Conservation (phyloP, 2,113 vertebrate genomes). For the Myrmecophaga tridactyla region DNA sequence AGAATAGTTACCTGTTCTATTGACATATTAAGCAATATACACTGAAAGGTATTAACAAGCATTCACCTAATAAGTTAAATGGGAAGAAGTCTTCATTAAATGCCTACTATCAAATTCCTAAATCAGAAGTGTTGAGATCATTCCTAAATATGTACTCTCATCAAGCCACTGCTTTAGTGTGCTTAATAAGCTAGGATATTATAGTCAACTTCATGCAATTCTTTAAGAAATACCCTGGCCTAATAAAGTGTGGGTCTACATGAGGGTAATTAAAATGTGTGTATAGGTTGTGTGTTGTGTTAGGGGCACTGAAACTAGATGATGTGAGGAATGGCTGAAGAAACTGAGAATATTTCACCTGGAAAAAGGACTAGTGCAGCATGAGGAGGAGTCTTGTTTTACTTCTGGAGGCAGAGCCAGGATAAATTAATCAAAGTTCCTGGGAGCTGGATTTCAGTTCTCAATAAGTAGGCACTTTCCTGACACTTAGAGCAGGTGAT, state of each 20-base stretch:
- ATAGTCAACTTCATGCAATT: not conserved
- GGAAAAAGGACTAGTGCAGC: not conserved
- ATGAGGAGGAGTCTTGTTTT: not conserved
- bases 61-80: not conserved
- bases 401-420: not conserved
- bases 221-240: not conserved
- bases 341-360: not conserved
- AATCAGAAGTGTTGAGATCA: not conserved
- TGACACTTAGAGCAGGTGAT: not conserved
- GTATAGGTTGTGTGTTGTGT: not conserved
- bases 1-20: not conserved
- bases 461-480: not conserved
- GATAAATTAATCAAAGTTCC: not conserved
- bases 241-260: not conserved
- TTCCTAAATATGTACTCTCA: not conserved
- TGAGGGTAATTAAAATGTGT: not conserved
- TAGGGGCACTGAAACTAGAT: not conserved
- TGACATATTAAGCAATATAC: not conserved
- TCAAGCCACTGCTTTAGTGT: not conserved
- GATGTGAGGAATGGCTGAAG: not conserved
- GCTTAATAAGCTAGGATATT: slow-evolving; percentile 18
- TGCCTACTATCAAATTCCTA: not conserved
- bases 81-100: slow-evolving; percentile 31
- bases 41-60: not conserved
- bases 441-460: not conserved